Evolutionary conservation across 2,113 vertebrate species (phyloP), one percentile per base, ranked within the genome.

Genomic region (Picathartes gymnocephalus): DNA sequence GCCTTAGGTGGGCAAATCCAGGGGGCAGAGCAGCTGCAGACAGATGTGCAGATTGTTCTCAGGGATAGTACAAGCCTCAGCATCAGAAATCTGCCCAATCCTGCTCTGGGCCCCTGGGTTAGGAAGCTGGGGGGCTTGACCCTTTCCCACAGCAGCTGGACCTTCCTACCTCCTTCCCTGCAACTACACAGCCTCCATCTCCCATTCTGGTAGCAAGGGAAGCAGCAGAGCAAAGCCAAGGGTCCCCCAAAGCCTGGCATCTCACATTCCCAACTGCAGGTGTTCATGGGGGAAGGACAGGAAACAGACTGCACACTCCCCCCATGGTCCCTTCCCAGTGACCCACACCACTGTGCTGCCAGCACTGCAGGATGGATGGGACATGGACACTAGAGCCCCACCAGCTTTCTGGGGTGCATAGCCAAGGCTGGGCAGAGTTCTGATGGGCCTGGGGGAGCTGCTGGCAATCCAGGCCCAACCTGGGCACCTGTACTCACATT

Each of bases 301-400:
- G 42, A 90, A 93, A 50, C 20, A 58, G 58, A 35, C 35, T 61
- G 23, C 18, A 45, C 1, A 0, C 40, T 85, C 7, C 22, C 10
- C 4, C 30, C 6, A 7, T 3, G 16, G 14, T 60, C 14, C 22
- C 33, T n/a, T 86, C 51, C 51, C 51, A 44, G 45, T 31, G 13
- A 42, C 44, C 48, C 7, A 5, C 17, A 44, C 22, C 45, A 48
- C 35, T 15, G 42, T 81, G 77, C 47, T 82, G 54, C 47, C 54
- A 90, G 87, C 25, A 48, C 40, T 48, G 79, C 62, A 39, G 58
- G 71, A 77, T 0, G 0, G 70, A 60, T 16, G 15, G 54, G n/a
- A 42, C 42, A 47, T 0, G 0, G 39, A 62, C 25, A 42, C 30
- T 2, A 1, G 48, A 86, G n/a, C 37, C 22, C 21, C 10, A 10